These are phyloP conservation scores for Anolis sagrei DNA, from an alignment of 2,113 vertebrate genomes.

Conservation along the genomic window DNA sequence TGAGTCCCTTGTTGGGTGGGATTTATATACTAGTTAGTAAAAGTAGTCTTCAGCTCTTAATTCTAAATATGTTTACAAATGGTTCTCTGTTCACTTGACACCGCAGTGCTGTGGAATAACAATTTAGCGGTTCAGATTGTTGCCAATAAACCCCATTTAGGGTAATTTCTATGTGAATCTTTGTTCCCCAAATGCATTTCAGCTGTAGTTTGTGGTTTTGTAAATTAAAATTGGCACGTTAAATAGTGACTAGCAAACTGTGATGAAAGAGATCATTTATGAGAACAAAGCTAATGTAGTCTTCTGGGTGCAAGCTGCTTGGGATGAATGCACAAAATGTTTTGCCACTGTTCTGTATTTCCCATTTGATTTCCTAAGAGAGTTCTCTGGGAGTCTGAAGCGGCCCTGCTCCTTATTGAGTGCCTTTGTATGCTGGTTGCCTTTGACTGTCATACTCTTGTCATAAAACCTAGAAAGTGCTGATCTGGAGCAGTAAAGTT, in stretches of 20 bases:
- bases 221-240: background rate
- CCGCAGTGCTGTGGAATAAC: background rate
- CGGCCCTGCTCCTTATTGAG: background rate
- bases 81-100: background rate
- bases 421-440: background rate
- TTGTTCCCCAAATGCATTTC: background rate
- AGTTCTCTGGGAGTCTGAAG: background rate
- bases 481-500: background rate
- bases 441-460: background rate
- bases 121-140: background rate
- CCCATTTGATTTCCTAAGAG: constrained; percentile 1
- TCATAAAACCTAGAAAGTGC: background rate
- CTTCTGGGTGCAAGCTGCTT: background rate
- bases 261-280: background rate
- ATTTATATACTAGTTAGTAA: background rate
- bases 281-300: background rate
- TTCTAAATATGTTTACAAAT: background rate
- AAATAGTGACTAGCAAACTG: background rate
- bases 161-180: background rate
- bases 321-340: background rate
- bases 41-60: background rate
- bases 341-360: background rate
- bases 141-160: background rate
- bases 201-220: background rate
- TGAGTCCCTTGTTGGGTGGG: background rate